Percentiles rank a stretch among this genome's conserved stretches.
Evolutionary conservation across 2,113 vertebrate genomes (phyloP).

Genomic region (Chinchilla lanigera): DNA sequence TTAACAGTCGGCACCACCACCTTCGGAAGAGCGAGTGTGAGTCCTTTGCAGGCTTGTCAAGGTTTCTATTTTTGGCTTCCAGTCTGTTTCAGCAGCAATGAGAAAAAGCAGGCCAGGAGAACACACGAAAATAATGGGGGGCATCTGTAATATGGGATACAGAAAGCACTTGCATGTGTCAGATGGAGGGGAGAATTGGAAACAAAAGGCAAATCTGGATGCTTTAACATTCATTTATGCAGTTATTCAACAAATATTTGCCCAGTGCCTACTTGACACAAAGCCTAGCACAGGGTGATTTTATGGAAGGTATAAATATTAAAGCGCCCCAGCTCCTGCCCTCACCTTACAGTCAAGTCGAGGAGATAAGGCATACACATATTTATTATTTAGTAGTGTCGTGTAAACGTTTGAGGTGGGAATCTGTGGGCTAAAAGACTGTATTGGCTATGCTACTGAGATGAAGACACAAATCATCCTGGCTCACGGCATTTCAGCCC

Average conservation of each 20-base stretch:
- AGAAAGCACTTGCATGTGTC: conserved; percentile 55
- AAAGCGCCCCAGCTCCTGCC: conserved; percentile 60
- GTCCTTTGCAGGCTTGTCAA: conserved; percentile 69
- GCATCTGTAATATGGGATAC: conserved; percentile 53
- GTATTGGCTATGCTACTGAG: neutral
- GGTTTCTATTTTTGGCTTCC: conserved; percentile 75
- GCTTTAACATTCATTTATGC: conserved; percentile 77
- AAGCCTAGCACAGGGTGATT: conserved; percentile 44
- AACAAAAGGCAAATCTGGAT: conserved; percentile 75
- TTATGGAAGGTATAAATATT: conserved; percentile 73
- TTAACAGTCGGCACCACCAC: conserved; percentile 31
- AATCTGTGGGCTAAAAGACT: conserved; percentile 47
- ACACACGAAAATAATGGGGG: conserved; percentile 53
- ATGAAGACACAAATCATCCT: neutral
- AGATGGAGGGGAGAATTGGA: conserved; percentile 64
- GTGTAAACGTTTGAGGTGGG: conserved; percentile 42
- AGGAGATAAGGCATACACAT: conserved; percentile 52
- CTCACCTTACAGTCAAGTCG: conserved; percentile 59
- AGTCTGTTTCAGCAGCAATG: conserved; percentile 69
- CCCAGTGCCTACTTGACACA: conserved; percentile 63
- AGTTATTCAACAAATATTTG: conserved; percentile 80
- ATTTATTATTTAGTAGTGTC: conserved; percentile 76
- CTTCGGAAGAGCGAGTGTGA: neutral
- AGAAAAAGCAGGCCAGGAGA: conserved; percentile 66
- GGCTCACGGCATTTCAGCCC: neutral